Evolutionary conservation across 2,797 vertebrate genomes (phyloP).

Genomic region (Epinephelus malabaricus): DNA sequence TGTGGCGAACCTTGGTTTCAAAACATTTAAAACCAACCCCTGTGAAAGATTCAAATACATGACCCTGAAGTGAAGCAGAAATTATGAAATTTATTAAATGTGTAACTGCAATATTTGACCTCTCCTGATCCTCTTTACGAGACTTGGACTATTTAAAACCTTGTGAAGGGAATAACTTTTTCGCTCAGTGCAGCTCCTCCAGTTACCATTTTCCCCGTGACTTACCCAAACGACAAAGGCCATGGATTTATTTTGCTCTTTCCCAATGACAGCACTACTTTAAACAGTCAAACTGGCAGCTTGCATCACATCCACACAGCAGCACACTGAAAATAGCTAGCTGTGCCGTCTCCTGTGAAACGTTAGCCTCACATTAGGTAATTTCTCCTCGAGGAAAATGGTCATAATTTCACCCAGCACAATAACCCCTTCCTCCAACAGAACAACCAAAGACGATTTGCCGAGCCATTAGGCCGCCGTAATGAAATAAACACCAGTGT

Average conservation of each 20-base stretch:
- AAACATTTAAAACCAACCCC: conserved; percentile 25
- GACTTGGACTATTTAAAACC: conserved; percentile 5
- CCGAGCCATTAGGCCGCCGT: conserved; percentile 75
- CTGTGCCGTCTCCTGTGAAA: conserved; percentile 64
- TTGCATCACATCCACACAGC: conserved; percentile 33
- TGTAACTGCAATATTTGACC: conserved; percentile 16
- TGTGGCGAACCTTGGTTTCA: conserved; percentile 36
- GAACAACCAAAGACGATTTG: conserved; percentile 72
- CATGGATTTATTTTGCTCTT: conserved; percentile 21
- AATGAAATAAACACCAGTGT: conserved; percentile 83
- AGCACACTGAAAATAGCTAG: conserved; percentile 17
- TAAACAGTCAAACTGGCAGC: conserved; percentile 40
- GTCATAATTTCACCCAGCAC: conserved; percentile 71
- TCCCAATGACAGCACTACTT: conserved; percentile 20
- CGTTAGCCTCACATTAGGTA: conserved; percentile 69
- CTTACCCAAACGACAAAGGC: conserved; percentile 15
- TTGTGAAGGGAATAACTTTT: not conserved
- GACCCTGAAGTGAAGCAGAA: conserved; percentile 22
- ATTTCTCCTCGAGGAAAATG: conserved; percentile 65
- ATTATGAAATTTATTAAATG: conserved; percentile 11
- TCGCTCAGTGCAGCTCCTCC: not conserved
- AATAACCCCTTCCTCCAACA: conserved; percentile 74
- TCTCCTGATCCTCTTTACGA: conserved; percentile 1
- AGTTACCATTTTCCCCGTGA: conserved; percentile 32
- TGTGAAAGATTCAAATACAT: not conserved